phyloP scores from a whole-genome alignment of 2,113 vertebrate species.

The Lanius ludovicianus region DNA sequence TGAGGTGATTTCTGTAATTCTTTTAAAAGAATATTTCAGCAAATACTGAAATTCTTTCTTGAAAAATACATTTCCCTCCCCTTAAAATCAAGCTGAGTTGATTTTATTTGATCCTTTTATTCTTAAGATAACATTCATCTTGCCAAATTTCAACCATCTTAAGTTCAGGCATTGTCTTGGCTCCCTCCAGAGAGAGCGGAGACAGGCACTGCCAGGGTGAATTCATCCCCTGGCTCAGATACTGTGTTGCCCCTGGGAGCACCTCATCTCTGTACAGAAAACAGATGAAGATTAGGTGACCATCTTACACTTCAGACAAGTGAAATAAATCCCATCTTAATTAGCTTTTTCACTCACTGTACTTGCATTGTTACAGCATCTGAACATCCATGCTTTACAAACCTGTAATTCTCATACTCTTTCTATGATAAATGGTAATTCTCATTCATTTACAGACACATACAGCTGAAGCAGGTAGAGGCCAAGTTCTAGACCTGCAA shows the following conservation, averaged over 20 bases:
- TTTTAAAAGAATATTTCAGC: not conserved
- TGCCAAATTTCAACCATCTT: not conserved
- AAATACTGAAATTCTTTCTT: not conserved
- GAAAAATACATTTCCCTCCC: not conserved
- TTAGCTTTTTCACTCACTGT: not conserved
- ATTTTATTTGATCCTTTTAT: not conserved
- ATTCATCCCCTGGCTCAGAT: not conserved
- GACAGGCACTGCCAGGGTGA: not conserved
- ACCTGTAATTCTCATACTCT: not conserved
- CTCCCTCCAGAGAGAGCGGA: not conserved
- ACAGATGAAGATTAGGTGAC: not conserved
- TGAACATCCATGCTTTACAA: not conserved
- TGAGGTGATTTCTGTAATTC: not conserved
- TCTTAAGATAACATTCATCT: not conserved
- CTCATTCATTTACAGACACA: not conserved
- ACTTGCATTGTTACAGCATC: not conserved
- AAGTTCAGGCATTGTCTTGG: not conserved
- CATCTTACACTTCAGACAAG: not conserved
- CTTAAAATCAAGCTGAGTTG: not conserved
- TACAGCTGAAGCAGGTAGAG: not conserved
- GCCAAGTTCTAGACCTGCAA: not conserved
- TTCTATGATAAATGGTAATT: not conserved
- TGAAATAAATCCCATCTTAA: conserved; percentile 12
- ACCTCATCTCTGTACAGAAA: not conserved
- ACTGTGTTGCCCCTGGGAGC: not conserved